Evolutionary conservation across 2,113 vertebrate species (phyloP).

Genomic region (Terrapene triunguis): DNA sequence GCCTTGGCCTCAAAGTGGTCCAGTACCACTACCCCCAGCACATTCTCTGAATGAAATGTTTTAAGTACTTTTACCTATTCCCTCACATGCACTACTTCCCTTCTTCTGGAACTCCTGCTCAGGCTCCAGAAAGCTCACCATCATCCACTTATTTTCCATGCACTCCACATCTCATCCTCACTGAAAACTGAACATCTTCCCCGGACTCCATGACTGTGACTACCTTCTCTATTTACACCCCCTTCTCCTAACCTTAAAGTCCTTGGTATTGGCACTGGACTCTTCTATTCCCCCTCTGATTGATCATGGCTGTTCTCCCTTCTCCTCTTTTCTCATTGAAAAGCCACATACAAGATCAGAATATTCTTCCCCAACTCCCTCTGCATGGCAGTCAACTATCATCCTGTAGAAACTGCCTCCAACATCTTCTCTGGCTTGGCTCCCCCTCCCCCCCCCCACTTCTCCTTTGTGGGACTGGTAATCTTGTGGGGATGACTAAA

Average conservation of each 20-base stretch:
- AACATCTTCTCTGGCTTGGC: not conserved
- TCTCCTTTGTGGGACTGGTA: not conserved
- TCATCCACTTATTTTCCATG: not conserved
- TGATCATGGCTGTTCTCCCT: not conserved
- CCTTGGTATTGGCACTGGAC: not conserved
- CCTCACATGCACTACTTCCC: not conserved
- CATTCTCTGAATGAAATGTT: not conserved
- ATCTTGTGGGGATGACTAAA: not conserved
- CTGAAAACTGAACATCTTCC: not conserved
- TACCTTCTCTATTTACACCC: not conserved
- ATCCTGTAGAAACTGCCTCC: not conserved
- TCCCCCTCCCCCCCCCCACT: not conserved
- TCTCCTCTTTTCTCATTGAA: not conserved
- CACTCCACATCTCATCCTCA: not conserved
- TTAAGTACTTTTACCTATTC: not conserved
- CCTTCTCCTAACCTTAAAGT: not conserved
- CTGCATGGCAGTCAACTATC: not conserved
- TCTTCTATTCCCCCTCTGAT: not conserved
- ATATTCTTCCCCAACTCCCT: not conserved
- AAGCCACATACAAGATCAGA: not conserved
- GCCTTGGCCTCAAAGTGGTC: rapidly evolving
- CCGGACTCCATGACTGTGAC: not conserved
- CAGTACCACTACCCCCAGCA: rapidly evolving
- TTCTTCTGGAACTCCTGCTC: not conserved
- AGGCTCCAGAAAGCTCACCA: not conserved